Percentiles rank a stretch among this genome's conserved stretches.
phyloP scores from a whole-genome alignment of 1,140 invertebrate genomes.

The Panagrolaimus sp. region DNA sequence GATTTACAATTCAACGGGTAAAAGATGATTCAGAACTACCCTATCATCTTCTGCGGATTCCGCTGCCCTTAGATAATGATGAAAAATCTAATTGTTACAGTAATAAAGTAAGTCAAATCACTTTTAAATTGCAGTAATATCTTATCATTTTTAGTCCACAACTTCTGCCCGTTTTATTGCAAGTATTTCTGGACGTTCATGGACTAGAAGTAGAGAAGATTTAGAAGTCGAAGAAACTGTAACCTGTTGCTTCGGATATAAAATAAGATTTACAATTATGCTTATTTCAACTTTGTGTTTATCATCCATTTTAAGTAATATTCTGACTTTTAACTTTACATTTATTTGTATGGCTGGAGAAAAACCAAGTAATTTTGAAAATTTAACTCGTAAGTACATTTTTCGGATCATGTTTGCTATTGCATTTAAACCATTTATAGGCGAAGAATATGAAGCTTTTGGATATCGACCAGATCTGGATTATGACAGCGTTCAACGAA shows the following conservation, averaged over 20 bases:
- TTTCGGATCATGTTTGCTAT: background rate
- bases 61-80: no score
- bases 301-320: constrained; percentile 48
- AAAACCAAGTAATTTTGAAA: constrained; percentile 33
- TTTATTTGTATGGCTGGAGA: constrained; percentile 56
- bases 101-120: no score
- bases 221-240: constrained; percentile 28
- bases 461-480: constrained; percentile 47
- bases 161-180: background rate
- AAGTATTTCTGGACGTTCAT: constrained; percentile 1
- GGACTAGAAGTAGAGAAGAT: background rate
- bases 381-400: constrained; percentile 27
- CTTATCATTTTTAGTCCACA: background rate
- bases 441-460: constrained; percentile 23
- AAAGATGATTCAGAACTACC: no score
- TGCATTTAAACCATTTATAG: background rate
- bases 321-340: constrained; percentile 57
- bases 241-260: constrained; percentile 40
- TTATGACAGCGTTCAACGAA: constrained; percentile 44
- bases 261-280: constrained; percentile 55
- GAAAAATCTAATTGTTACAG: no score
- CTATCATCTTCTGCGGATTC: no score
- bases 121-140: no score
- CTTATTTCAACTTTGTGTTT: constrained; percentile 51
- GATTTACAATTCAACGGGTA: no score